A percentile compares a stretch with the other conserved stretches of the same genome.
Evolutionary conservation across 2,113 vertebrate species (phyloP).

Genomic region (Neolamprologus sp.): DNA sequence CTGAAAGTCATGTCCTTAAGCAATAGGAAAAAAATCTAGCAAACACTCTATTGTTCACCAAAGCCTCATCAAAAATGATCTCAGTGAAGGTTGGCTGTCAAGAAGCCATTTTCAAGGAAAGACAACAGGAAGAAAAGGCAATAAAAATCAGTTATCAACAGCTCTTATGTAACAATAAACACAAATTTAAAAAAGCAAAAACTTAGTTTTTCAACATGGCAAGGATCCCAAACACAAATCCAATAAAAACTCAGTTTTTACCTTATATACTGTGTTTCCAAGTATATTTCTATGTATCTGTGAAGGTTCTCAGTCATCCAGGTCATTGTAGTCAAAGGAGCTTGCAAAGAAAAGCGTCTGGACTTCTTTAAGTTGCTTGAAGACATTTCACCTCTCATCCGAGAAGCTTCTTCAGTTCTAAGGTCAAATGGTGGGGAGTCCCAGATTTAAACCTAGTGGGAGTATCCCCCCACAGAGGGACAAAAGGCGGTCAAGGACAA

Average conservation of each 20-base stretch:
- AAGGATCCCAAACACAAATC: not conserved
- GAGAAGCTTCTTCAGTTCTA: no score
- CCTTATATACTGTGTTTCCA: not conserved
- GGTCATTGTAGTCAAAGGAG: no score
- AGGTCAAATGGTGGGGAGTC: no score
- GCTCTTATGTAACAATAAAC: not conserved
- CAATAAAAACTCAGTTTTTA: not conserved
- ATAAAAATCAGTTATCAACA: not conserved
- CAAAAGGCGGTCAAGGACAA: no score
- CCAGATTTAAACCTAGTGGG: no score
- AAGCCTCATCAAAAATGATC: not conserved
- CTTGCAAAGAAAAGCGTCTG: no score
- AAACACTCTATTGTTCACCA: not conserved
- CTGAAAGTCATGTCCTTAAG: not conserved
- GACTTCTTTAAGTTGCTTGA: no score
- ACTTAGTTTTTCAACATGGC: not conserved
- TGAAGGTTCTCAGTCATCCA: no score
- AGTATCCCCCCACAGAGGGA: no score
- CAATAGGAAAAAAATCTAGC: not conserved
- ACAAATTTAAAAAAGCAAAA: not conserved
- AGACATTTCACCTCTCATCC: no score
- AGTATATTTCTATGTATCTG: not conserved
- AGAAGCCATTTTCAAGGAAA: not conserved
- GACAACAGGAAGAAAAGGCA: not conserved
- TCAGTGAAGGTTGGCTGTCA: not conserved